Percentiles rank a stretch among this genome's conserved stretches.
phyloP scores from a whole-genome alignment of 2,888 invertebrate species.

The Ctenicera cuprea region DNA sequence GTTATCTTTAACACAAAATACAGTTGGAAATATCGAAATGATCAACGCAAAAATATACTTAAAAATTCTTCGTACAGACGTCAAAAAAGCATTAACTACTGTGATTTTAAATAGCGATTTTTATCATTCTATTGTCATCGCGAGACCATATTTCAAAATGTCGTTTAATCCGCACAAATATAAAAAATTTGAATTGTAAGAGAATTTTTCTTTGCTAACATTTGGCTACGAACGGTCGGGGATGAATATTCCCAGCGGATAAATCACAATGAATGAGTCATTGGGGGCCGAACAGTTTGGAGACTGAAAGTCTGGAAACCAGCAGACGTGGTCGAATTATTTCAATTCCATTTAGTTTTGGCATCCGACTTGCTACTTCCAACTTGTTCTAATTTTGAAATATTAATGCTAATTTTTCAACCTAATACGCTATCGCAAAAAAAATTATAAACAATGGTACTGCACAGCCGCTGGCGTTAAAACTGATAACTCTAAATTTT shows the following conservation, averaged over 20 bases:
- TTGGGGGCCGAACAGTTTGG: slow-evolving; percentile 13
- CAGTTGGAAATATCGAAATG: too few species aligned
- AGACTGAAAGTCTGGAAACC: slow-evolving; percentile 25
- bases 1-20: too few species aligned
- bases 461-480: too few species aligned
- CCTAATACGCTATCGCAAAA: too few species aligned
- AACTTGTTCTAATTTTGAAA: slow-evolving; percentile 6
- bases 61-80: too few species aligned
- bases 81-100: too few species aligned
- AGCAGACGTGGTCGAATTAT: slow-evolving; percentile 24
- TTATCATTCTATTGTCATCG: not conserved
- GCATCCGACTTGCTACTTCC: slow-evolving; percentile 7
- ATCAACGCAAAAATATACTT: too few species aligned
- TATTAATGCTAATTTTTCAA: not conserved
- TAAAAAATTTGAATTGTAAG: not conserved
- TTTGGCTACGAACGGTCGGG: slow-evolving; percentile 19
- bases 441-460: too few species aligned
- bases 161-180: not conserved
- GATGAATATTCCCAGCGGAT: slow-evolving; percentile 29
- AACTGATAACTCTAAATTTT: too few species aligned
- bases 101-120: too few species aligned
- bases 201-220: not conserved
- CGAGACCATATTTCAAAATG: not conserved
- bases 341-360: slow-evolving; percentile 26
- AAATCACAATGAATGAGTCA: slow-evolving; percentile 29